These are phyloP conservation scores for Urocolius indicus DNA, from an alignment of 2,113 vertebrate species.

Conservation along the genomic window DNA sequence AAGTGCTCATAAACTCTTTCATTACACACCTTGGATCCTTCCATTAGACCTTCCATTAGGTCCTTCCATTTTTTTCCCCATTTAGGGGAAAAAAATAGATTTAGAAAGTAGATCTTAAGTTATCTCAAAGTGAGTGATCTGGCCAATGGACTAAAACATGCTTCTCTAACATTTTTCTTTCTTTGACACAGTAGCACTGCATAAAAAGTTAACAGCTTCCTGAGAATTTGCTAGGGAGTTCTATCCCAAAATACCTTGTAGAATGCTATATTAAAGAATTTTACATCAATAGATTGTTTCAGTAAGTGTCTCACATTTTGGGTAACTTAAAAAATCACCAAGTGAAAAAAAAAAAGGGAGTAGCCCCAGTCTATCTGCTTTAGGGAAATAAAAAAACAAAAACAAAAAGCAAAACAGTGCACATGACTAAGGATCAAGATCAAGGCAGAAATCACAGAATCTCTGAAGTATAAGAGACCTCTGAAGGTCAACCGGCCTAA, in stretches of 20 bases:
- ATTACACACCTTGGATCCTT: neutral
- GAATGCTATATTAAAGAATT: neutral
- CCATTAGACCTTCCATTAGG: neutral
- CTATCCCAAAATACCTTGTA: neutral
- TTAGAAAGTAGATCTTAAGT: neutral
- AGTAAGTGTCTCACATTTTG: neutral
- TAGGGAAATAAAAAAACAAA: neutral
- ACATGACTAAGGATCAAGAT: neutral
- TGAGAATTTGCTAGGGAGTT: neutral
- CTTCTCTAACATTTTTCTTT: neutral
- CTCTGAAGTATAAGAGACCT: neutral
- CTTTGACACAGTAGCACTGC: neutral
- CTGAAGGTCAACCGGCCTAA: neutral
- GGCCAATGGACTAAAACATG: neutral
- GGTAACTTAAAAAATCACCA: neutral
- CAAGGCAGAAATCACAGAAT: neutral
- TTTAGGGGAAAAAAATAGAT: neutral
- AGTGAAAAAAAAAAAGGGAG: neutral
- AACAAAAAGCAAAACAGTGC: too few relatives aligned
- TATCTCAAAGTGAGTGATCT: neutral
- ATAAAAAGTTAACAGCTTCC: neutral
- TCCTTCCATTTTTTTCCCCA: too few relatives aligned
- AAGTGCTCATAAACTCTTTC: neutral
- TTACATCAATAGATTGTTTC: neutral
- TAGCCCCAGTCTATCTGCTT: neutral